Base-by-base conservation (phyloP, 2,113 vertebrate genomes). In the Vidua macroura region DNA sequence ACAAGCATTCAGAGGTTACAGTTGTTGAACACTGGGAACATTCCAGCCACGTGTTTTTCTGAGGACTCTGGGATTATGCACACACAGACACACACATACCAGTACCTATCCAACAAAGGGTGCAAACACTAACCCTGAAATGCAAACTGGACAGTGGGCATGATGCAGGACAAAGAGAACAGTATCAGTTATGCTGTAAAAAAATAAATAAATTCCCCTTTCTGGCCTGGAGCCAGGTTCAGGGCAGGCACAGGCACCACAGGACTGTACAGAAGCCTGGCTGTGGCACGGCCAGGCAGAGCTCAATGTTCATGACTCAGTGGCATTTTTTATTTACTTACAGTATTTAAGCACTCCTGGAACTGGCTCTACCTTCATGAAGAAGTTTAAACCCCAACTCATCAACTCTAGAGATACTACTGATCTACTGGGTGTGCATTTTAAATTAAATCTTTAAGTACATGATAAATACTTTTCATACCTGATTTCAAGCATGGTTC, bases 151-250 rank as follows among this genome's bases (percentile, higher is more conserved):
- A 85, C 94, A 86, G 77, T 4, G 43, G 9, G 28, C 13, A 82
- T 0, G 8, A 73, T 49, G 39, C 60, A 92, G 69, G 46, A 86
- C 62, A 72, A 74, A 56, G 23, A n/a, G 79, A 94, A 93, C 46
- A 9, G 13, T 39, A 80, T 49, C 74, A 52, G n/a, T 79, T 72
- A 86, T 48, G 81, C 49, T 94, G 79, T 88, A 96, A 72, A 97
- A 97, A 97, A 97, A 96, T 97, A 97, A 95, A 95, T 89, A 73
- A 93, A 59, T 73, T 70, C 60, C 94, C 59, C 81, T 85, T 93
- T 81, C 37, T 30, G 81, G 79, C 81, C 85, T 28, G 28, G 87
- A 86, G 86, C 59, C 93, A 46, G 46, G 78, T 64, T 49, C 73
- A 67, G 83, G 91, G 83, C 75, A 97, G 93, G 89, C 80, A 96